A percentile compares a stretch with the other conserved stretches of the same genome.
These are phyloP conservation scores for Torymus aiolomorphi DNA, from an alignment of 2,888 invertebrate genomes.

Conservation along the genomic window DNA sequence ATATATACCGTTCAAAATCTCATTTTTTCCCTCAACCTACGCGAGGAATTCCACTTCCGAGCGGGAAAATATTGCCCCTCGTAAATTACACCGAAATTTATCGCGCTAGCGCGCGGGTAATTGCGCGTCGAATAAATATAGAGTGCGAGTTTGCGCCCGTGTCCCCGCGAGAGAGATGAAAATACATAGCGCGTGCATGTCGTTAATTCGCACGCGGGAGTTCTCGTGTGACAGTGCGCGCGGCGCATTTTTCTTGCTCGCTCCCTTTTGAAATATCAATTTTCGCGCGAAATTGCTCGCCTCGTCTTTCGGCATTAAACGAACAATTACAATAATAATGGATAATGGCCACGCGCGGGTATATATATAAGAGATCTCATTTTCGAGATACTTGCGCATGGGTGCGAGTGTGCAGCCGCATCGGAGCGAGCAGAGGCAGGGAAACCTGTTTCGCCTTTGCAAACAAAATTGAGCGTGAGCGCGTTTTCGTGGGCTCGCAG, in stretches of 20 bases:
- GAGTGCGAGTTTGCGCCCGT: slow-evolving; percentile 57
- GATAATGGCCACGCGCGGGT: background rate
- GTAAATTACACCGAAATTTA: slow-evolving; percentile 63
- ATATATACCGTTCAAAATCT: too few relatives aligned
- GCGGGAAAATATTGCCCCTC: slow-evolving; percentile 60
- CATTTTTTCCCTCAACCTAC: too few relatives aligned
- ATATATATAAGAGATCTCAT: slow-evolving; percentile 15
- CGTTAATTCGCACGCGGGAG: slow-evolving; percentile 45
- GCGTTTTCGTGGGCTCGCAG: too few relatives aligned
- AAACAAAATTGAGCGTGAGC: too few relatives aligned
- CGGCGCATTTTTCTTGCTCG: background rate
- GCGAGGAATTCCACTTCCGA: background rate
- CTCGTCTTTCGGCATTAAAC: slow-evolving; percentile 6
- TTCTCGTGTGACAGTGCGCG: slow-evolving; percentile 35
- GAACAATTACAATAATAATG: slow-evolving; percentile 42
- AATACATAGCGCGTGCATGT: slow-evolving; percentile 26
- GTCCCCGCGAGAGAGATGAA: slow-evolving; percentile 37
- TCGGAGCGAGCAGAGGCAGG: too few relatives aligned
- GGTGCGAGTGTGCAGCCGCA: too few relatives aligned
- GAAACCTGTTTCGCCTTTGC: too few relatives aligned
- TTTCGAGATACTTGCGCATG: slow-evolving; percentile 6
- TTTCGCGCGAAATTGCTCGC: slow-evolving; percentile 21
- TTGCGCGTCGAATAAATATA: slow-evolving; percentile 65
- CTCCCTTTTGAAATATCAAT: slow-evolving; percentile 42
- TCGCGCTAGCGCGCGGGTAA: slow-evolving; percentile 60